Conservation (phyloP, 2,113 vertebrate species). For the Smithornis capensis region DNA sequence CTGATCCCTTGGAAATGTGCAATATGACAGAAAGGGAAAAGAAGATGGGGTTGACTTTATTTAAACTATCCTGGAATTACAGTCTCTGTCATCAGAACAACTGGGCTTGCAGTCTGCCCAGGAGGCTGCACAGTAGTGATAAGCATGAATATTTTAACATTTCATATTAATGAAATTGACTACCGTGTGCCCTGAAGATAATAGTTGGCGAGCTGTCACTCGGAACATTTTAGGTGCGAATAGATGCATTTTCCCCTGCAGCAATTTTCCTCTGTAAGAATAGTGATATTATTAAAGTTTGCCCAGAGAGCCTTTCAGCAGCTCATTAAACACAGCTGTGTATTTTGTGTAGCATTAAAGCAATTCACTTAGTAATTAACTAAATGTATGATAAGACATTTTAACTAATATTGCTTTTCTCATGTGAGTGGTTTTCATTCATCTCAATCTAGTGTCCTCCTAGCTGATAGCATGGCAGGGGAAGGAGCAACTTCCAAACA, state of each 20-base stretch:
- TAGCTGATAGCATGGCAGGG: not conserved
- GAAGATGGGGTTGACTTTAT: not conserved
- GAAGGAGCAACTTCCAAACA: fast-evolving
- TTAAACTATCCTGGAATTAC: not conserved
- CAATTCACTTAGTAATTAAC: slow-evolving; percentile 51
- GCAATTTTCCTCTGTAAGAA: not conserved
- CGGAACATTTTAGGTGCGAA: not conserved
- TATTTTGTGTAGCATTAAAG: slow-evolving; percentile 26
- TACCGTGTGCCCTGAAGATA: not conserved
- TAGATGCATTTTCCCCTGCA: slow-evolving; percentile 11
- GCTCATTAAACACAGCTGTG: slow-evolving; percentile 42
- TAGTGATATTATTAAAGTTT: not conserved
- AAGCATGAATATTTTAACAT: slow-evolving; percentile 31
- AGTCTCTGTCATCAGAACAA: not conserved
- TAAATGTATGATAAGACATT: slow-evolving; percentile 5
- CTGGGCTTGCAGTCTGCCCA: not conserved
- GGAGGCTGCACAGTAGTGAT: not conserved
- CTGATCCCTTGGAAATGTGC: not conserved
- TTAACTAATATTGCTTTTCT: slow-evolving; percentile 12
- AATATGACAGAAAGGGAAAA: not conserved
- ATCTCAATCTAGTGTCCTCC: not conserved
- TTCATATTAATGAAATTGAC: not conserved
- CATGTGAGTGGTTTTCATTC: not conserved
- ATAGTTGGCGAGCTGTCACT: not conserved
- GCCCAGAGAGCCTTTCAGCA: slow-evolving; percentile 44